phyloP scores from a whole-genome alignment of 2,113 vertebrate species.

The Corvus moneduloides region DNA sequence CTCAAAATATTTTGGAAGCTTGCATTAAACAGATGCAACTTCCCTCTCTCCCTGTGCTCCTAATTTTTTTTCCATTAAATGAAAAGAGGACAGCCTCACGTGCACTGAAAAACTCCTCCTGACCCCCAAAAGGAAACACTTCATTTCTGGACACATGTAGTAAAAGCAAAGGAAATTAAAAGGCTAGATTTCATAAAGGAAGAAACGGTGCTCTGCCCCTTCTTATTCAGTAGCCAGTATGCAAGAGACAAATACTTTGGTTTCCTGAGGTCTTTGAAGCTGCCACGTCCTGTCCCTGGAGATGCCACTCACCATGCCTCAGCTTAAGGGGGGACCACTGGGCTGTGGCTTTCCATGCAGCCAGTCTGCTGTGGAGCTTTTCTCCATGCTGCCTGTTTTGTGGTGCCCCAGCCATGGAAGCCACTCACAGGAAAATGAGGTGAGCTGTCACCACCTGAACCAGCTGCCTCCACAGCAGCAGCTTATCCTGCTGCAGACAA shows the following conservation, averaged over 20 bases:
- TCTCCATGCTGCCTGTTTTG: background rate
- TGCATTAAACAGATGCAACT: background rate
- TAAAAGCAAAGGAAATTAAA: constrained; percentile 46
- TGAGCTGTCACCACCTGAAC: background rate
- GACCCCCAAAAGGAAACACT: constrained; percentile 37
- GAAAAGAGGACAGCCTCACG: background rate
- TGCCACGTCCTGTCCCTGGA: background rate
- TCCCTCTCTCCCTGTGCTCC: rapidly evolving
- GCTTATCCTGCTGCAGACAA: background rate
- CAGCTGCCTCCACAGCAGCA: background rate
- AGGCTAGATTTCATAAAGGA: background rate
- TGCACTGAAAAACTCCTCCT: background rate
- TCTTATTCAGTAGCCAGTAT: background rate
- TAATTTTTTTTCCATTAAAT: background rate
- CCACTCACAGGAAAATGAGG: background rate
- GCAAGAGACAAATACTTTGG: background rate
- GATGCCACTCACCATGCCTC: background rate
- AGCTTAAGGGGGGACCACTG: background rate
- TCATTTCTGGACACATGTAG: background rate
- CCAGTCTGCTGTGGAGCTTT: background rate
- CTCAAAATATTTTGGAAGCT: background rate
- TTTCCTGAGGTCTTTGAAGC: background rate
- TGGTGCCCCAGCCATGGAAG: background rate
- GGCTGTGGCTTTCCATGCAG: background rate
- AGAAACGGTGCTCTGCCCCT: background rate